These are phyloP conservation scores for Agelastica alni DNA, from an alignment of 2,888 invertebrate genomes.

Conservation along the genomic window DNA sequence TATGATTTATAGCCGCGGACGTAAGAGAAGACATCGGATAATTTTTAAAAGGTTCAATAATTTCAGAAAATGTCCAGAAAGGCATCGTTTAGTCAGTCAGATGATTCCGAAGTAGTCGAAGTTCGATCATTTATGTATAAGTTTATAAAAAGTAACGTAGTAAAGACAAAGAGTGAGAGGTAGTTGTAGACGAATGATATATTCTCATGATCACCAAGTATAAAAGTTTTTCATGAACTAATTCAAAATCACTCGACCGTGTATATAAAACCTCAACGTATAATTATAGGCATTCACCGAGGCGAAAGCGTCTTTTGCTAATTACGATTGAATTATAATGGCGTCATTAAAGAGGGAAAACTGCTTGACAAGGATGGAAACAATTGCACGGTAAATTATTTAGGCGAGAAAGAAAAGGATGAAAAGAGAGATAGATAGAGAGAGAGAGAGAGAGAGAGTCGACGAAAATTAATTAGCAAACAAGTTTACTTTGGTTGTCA, in stretches of 20 bases:
- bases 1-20: too few species aligned
- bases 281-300: conserved; percentile 27
- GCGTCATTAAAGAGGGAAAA: conserved; percentile 41
- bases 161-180: too few species aligned
- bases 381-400: neutral
- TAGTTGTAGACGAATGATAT: too few species aligned
- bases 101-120: too few species aligned
- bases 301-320: conserved; percentile 34
- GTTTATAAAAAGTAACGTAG: too few species aligned
- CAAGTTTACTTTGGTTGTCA: conserved; percentile 23
- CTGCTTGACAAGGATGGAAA: conserved; percentile 18
- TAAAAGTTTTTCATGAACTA: neutral
- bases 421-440: too few species aligned
- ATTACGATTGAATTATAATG: conserved; percentile 44
- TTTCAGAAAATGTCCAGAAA: too few species aligned
- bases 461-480: conserved; percentile 24
- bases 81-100: too few species aligned
- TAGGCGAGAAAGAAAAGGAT: conserved; percentile 1
- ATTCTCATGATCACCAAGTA: too few species aligned
- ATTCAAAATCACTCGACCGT: conserved; percentile 4
- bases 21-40: too few species aligned
- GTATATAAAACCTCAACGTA: conserved; percentile 14
- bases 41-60: too few species aligned
- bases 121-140: too few species aligned
- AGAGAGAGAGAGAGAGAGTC: conserved; percentile 13